Percentiles rank a stretch among this genome's conserved stretches.
phyloP scores from a whole-genome alignment of 1,140 invertebrate genomes.

The Druon quercuslanigerum region DNA sequence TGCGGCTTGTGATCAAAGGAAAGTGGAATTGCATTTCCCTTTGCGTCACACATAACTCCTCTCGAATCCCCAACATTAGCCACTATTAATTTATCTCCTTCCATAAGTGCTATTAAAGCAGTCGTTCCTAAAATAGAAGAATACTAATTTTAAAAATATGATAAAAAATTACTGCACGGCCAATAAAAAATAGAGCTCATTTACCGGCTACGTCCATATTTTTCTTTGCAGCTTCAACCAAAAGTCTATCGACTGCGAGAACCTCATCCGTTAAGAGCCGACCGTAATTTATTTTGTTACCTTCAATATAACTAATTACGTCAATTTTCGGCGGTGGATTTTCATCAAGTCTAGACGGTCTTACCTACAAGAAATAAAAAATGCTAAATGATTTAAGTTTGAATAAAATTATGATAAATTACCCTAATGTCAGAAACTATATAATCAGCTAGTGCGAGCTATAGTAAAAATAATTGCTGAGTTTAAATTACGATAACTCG shows the following conservation, averaged over 20 bases:
- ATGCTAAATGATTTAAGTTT: not conserved
- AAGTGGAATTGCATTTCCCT: conserved; percentile 92
- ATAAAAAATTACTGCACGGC: conserved; percentile 17
- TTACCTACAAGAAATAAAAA: conserved; percentile 56
- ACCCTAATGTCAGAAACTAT: not conserved
- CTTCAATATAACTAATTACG: conserved; percentile 80
- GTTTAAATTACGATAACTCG: too few species aligned
- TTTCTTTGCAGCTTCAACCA: conserved; percentile 88
- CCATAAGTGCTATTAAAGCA: conserved; percentile 90
- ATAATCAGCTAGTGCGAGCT: too few species aligned
- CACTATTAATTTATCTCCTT: conserved; percentile 88
- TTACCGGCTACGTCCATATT: conserved; percentile 89
- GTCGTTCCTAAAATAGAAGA: conserved; percentile 84
- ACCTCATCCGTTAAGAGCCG: conserved; percentile 91
- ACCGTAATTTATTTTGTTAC: conserved; percentile 85
- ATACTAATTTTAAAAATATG: conserved; percentile 30
- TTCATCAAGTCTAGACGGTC: conserved; percentile 57
- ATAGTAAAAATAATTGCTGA: too few species aligned
- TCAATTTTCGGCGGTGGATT: conserved; percentile 67
- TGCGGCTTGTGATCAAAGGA: conserved; percentile 98
- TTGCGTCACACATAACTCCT: conserved; percentile 94
- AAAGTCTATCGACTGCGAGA: conserved; percentile 84
- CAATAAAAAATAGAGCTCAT: conserved; percentile 34
- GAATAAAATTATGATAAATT: conserved; percentile 5
- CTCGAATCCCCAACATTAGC: conserved; percentile 97